phyloP scores from a whole-genome alignment of 2,797 vertebrate genomes.

The Acipenser transmontanus region DNA sequence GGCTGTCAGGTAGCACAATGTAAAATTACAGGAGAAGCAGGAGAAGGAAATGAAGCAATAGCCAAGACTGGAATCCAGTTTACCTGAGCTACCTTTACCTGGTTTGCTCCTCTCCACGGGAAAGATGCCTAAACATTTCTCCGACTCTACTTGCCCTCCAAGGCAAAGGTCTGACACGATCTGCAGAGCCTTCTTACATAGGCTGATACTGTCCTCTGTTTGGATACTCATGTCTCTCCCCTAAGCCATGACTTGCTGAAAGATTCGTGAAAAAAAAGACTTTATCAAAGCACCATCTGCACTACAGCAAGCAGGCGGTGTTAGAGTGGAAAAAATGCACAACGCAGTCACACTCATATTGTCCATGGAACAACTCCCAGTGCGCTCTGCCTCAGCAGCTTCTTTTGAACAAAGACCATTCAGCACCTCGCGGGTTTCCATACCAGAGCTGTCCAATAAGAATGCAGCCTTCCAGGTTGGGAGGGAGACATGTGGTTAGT shows the following conservation, averaged over 20 bases:
- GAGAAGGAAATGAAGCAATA: not conserved
- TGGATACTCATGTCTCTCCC: constrained; percentile 80
- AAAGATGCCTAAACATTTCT: constrained; percentile 88
- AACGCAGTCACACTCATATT: constrained; percentile 50
- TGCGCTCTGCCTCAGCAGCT: constrained; percentile 23
- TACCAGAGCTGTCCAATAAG: constrained; percentile 39
- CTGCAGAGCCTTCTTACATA: constrained; percentile 91
- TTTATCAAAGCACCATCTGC: constrained; percentile 48
- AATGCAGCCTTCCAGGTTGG: constrained; percentile 16
- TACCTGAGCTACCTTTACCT: constrained; percentile 83
- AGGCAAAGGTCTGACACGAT: constrained; percentile 92
- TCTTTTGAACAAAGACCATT: constrained; percentile 23
- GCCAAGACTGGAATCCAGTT: constrained; percentile 31
- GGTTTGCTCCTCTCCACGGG: constrained; percentile 74
- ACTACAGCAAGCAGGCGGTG: constrained; percentile 36
- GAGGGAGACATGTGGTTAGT: not conserved
- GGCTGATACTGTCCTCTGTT: constrained; percentile 75
- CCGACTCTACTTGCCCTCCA: constrained; percentile 81
- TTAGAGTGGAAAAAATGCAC: constrained; percentile 23
- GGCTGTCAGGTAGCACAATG: not conserved
- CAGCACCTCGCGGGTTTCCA: constrained; percentile 27
- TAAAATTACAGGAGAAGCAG: not conserved
- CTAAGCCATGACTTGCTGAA: constrained; percentile 69
- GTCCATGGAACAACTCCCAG: constrained; percentile 24
- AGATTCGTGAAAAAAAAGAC: constrained; percentile 49